These are phyloP conservation scores for Ceraclea dissimilis DNA, from an alignment of 2,888 invertebrate genomes.

Conservation along the genomic window DNA sequence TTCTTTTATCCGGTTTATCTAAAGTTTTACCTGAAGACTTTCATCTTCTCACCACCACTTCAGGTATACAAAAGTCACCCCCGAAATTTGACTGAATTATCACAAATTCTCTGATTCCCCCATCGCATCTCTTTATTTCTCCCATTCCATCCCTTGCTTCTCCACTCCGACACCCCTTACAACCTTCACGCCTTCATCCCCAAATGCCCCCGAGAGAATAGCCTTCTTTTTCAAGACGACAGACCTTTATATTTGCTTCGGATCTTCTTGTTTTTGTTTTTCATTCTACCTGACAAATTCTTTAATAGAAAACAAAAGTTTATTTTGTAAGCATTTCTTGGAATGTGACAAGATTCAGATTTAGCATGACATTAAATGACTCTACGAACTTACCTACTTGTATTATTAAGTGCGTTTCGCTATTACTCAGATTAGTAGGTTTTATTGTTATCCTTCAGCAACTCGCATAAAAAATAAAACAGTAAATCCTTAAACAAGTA, in stretches of 20 bases:
- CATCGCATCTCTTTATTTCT: not conserved
- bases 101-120: not conserved
- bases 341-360: not conserved
- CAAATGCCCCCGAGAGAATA: conserved; percentile 4
- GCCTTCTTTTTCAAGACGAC: not conserved
- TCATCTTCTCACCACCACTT: conserved; percentile 2
- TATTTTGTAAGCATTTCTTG: not conserved
- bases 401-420: too few species aligned
- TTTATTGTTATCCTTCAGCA: too few species aligned
- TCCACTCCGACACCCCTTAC: not conserved
- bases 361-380: not conserved
- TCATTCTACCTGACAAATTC: not conserved
- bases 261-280: conserved; percentile 1
- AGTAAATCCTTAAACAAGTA: too few species aligned
- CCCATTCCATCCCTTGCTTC: not conserved
- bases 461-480: too few species aligned
- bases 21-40: not conserved
- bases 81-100: not conserved
- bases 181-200: not conserved
- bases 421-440: too few species aligned
- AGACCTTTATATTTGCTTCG: conserved; percentile 2
- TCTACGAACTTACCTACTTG: too few species aligned
- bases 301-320: not conserved
- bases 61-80: conserved; percentile 1
- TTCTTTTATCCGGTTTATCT: conserved; percentile 2